Evolutionary conservation across 2,888 invertebrate genomes (phyloP), one percentile per base, ranked within the genome.

Genomic region (Gymnosoma rotundatum): DNA sequence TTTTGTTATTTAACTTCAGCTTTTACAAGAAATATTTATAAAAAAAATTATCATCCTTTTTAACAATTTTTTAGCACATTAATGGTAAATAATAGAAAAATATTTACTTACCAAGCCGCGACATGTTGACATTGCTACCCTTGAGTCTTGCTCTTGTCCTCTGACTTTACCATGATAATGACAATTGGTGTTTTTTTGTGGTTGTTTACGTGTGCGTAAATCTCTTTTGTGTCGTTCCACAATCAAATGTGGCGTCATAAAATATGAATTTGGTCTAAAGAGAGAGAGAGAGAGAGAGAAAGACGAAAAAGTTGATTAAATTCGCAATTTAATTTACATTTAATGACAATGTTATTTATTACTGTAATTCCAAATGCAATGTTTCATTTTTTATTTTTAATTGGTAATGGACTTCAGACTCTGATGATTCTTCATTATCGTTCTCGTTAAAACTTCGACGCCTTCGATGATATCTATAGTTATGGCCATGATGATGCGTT

Each of bases 81-180:
- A 9, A 32, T 10, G 20, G 5, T 14, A 10, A 18, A 16, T 1
- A 20, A 42, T 14, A n/a, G n/a, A 7, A 21, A 8, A 56, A 54
- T 48, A 61, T 78, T 36, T 21, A 93, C 96, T 95, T 92, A 97
- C 97, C 94, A 97, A 93, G 89, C 97, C 97, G 90, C 96, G 94
- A 91, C 97, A 97, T 20, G 97, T 94, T 16, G 97, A 97, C 78
- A 97, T 91, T 20, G 97, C 96, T 69, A 96, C 95, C 86, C 93
- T 94, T 50, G 97, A 96, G 76, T 93, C 92, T 8, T 94, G 92
- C 12, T 76, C 81, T 87, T 96, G 95, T 61, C 95, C 96, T 74
- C 94, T 93, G 83, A 97, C 93, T 87, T 94, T 93, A 87, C 97
- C 97, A 80, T 95, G 95, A 92, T 95, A 97, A 93, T 97, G 97